These are phyloP conservation scores for Mastomys natalensis DNA, from an alignment of 2,113 vertebrate species.

Conservation along the genomic window DNA sequence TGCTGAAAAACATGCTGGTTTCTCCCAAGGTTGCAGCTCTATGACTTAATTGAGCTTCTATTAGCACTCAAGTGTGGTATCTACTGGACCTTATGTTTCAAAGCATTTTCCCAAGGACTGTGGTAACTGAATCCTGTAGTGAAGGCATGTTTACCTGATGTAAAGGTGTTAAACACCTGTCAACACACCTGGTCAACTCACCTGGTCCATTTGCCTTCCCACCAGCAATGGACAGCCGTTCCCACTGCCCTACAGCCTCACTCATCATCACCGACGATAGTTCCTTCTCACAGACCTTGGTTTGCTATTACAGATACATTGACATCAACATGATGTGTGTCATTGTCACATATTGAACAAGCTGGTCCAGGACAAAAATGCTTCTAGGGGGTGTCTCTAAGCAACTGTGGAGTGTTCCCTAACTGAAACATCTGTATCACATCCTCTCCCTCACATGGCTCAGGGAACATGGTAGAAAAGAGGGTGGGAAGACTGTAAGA, in stretches of 20 bases:
- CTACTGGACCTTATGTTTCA: not conserved
- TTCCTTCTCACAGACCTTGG: not conserved
- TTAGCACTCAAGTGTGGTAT: not conserved
- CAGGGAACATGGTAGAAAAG: not conserved
- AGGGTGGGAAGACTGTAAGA: not conserved
- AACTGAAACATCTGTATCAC: not conserved
- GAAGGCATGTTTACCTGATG: not conserved
- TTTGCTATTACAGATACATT: not conserved
- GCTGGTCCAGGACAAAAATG: not conserved
- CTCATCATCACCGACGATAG: not conserved
- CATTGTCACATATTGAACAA: not conserved
- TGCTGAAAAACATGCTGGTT: not conserved
- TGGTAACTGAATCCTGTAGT: not conserved
- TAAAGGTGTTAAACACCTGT: not conserved
- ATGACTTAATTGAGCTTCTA: not conserved
- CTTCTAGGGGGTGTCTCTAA: not conserved
- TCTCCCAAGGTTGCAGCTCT: not conserved
- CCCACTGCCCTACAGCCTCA: not conserved
- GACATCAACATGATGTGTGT: not conserved
- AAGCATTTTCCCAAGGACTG: not conserved
- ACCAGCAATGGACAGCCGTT: not conserved
- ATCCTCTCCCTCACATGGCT: not conserved
- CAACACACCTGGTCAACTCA: no score
- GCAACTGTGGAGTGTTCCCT: no score
- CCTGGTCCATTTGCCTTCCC: no score